Evolutionary conservation across 2,888 invertebrate genomes (phyloP).

Genomic region (Cephus runcator): DNA sequence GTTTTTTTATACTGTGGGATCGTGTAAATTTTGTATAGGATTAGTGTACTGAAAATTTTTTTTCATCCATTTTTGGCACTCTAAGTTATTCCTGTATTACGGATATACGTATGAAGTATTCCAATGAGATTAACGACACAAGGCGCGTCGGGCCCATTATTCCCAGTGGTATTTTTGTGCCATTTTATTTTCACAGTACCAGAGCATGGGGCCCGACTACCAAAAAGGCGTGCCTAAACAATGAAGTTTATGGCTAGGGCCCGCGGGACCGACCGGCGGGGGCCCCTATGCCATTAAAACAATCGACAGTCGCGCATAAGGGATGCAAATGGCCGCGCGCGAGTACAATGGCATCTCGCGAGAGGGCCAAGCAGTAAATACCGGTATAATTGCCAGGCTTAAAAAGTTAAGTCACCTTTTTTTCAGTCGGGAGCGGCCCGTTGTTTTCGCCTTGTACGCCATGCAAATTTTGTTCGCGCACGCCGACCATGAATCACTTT

Average conservation of each 20-base stretch:
- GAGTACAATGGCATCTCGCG: slow-evolving; percentile 56
- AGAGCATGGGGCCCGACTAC: slow-evolving; percentile 9
- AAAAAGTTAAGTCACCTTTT: slow-evolving; percentile 40
- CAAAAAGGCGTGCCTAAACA: slow-evolving; percentile 61
- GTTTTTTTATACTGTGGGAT: background rate
- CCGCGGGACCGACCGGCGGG: slow-evolving; percentile 31
- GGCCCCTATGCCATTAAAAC: slow-evolving; percentile 55
- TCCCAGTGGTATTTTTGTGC: background rate
- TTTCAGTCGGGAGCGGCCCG: background rate
- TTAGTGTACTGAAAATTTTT: too few species aligned
- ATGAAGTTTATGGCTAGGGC: slow-evolving; percentile 60
- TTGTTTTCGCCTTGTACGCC: background rate
- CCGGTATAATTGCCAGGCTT: slow-evolving; percentile 60
- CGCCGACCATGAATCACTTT: background rate
- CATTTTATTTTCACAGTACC: slow-evolving; percentile 1
- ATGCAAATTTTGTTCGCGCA: background rate
- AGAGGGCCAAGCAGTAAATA: slow-evolving; percentile 58
- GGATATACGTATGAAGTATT: background rate
- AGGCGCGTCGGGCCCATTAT: background rate
- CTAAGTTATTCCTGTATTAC: background rate
- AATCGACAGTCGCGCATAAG: slow-evolving; percentile 48
- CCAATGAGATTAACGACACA: background rate
- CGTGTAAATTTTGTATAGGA: too few species aligned
- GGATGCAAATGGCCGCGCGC: slow-evolving; percentile 55
- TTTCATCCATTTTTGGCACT: background rate